Base-by-base conservation (phyloP, 2,797 vertebrate genomes). In the Thalassophryne amazonica region DNA sequence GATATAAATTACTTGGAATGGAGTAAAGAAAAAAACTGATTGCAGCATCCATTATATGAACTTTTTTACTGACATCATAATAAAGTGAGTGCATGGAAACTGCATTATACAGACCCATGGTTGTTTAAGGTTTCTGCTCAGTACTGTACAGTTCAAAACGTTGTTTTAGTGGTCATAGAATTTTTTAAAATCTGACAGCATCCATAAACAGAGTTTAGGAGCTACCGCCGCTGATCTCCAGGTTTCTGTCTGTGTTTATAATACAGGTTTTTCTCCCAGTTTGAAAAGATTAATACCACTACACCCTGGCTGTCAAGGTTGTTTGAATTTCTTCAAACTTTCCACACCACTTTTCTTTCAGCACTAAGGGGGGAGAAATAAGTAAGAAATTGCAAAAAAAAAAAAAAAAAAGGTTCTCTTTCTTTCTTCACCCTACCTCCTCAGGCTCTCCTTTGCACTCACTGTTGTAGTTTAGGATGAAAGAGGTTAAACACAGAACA, bases 221-320 rank as follows among this genome's bases (percentile, higher is more conserved):
- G 63, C 39, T 36, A 11, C 24, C n/a, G 61, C 57, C 22, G 29
- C 58, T 32, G 57, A 68, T 65, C 51, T 67, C 38, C 9, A 58
- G 64, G 69, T 66, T 77, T 76, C 51, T 62, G 77, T 77, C 70
- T 85, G 65, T 88, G 88, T 89, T 90, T 90, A 87, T 77, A 83
- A 83, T 82, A 67, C 51, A 67, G 36, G 54, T 58, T 78, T 89
- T 86, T 84, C 83, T 83, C 56, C 38, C 73, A 48, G 79, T 86
- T 86, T 81, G 76, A 86, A 86, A 87, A 85, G 84, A 91, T 88
- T 85, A 89, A 91, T 90, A 78, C 76, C 62, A 47, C 63, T 62
- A 53, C 86, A 83, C 74, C 73, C 62, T 50, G 51, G 61, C 83
- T 86, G 86, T 89, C 85, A 72, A 60, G 60, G 51, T 73, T 87